Percentiles rank a stretch among this genome's conserved stretches.
These are phyloP conservation scores for Etia nguti DNA, from an alignment of 2,113 vertebrate species.

Conservation along the genomic window DNA sequence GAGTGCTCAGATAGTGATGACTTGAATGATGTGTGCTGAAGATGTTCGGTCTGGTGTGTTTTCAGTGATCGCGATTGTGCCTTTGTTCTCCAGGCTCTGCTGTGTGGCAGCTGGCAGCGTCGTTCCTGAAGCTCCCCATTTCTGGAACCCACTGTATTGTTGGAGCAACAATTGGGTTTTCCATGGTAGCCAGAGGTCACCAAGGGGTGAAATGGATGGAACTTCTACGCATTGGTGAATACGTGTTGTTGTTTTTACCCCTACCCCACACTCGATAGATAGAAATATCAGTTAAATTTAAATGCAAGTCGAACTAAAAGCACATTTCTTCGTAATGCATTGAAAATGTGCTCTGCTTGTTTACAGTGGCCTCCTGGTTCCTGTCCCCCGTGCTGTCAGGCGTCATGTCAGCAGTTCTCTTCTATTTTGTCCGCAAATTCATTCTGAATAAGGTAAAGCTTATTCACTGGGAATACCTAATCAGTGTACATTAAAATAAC, in stretches of 20 bases:
- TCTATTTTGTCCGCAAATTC: slow-evolving; percentile 84
- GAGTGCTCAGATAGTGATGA: slow-evolving; percentile 28
- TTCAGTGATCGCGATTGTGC: background rate
- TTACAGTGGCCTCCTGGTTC: slow-evolving; percentile 92
- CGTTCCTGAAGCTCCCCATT: slow-evolving; percentile 94
- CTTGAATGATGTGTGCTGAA: background rate
- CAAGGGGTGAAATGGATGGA: slow-evolving; percentile 88
- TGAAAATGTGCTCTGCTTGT: background rate
- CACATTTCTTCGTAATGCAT: background rate
- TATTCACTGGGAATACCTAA: background rate
- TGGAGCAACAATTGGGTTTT: slow-evolving; percentile 93
- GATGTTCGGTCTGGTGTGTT: background rate
- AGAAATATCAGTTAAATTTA: background rate
- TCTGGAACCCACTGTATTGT: slow-evolving; percentile 98
- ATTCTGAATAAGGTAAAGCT: slow-evolving; percentile 86
- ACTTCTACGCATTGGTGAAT: slow-evolving; percentile 88
- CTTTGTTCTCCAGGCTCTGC: slow-evolving; percentile 80
- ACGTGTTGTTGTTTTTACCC: background rate
- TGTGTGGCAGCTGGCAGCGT: slow-evolving; percentile 91
- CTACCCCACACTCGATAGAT: background rate
- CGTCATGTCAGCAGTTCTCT: slow-evolving; percentile 90
- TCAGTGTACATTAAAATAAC: background rate
- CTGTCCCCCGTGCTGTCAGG: slow-evolving; percentile 93
- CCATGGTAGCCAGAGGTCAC: slow-evolving; percentile 85
- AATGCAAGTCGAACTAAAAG: background rate